A percentile compares a stretch with the other conserved stretches of the same genome.
Evolutionary conservation across 2,113 vertebrate genomes (phyloP).

Genomic region (Sebastes schlegelii): DNA sequence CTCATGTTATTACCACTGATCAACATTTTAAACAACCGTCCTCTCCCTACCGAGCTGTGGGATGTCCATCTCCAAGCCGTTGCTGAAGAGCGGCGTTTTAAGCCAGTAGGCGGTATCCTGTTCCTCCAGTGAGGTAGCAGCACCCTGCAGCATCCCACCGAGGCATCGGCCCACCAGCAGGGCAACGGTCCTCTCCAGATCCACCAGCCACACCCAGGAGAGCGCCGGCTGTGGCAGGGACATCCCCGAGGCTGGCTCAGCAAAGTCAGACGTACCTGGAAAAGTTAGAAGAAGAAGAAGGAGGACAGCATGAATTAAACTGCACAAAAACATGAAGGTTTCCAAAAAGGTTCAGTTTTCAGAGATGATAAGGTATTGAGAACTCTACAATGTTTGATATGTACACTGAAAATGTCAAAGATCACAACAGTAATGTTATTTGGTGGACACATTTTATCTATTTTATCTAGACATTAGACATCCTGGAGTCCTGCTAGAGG

Average conservation of each 20-base stretch:
- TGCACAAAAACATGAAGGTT: not conserved
- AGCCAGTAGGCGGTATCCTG: slow-evolving; percentile 95
- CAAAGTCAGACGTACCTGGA: slow-evolving; percentile 88
- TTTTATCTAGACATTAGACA: too few relatives aligned
- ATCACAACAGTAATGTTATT: too few relatives aligned
- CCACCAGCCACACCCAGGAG: slow-evolving; percentile 97
- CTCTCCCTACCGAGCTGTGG: slow-evolving; percentile 89
- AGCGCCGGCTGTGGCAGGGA: slow-evolving; percentile 88
- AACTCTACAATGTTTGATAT: not conserved
- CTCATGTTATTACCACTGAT: not conserved
- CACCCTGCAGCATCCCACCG: slow-evolving; percentile 97
- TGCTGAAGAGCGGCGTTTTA: slow-evolving; percentile 94
- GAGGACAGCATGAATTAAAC: not conserved
- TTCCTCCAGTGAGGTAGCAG: slow-evolving; percentile 90
- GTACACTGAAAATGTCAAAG: too few relatives aligned
- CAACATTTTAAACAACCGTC: not conserved
- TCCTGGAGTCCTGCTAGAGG: too few relatives aligned
- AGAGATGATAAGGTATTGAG: not conserved
- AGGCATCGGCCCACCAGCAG: slow-evolving; percentile 95
- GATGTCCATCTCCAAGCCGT: slow-evolving; percentile 94
- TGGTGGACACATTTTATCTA: too few relatives aligned
- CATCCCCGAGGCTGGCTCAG: slow-evolving; percentile 87
- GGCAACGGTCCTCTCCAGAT: slow-evolving; percentile 94
- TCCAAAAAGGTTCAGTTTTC: not conserved
- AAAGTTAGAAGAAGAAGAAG: too few relatives aligned